phyloP scores from a whole-genome alignment of 2,888 invertebrate genomes.

The Pimpla rufipes region DNA sequence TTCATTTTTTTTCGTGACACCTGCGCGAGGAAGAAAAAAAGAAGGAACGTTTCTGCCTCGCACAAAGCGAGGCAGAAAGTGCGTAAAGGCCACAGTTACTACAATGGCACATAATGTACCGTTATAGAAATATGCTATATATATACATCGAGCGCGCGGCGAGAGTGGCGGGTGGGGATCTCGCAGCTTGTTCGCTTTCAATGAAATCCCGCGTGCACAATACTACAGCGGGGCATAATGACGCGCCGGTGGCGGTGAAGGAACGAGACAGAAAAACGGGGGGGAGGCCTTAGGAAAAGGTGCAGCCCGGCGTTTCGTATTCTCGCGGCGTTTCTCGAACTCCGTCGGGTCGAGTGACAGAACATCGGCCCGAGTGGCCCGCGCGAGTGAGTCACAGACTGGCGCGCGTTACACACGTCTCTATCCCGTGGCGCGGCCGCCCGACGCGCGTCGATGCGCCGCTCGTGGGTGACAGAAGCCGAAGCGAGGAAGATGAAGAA shows the following conservation, averaged over 20 bases:
- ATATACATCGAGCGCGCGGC: not conserved
- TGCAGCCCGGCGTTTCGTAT: slow-evolving; percentile 61
- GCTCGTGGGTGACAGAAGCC: slow-evolving; percentile 63
- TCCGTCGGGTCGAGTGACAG: slow-evolving; percentile 49
- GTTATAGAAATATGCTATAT: slow-evolving; percentile 53
- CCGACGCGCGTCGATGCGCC: slow-evolving; percentile 63
- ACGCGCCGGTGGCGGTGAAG: slow-evolving; percentile 26
- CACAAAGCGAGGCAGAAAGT: slow-evolving; percentile 22
- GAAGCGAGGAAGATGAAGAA: slow-evolving; percentile 52
- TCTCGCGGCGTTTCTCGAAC: slow-evolving; percentile 57
- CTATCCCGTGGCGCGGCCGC: slow-evolving; percentile 67
- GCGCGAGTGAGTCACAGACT: slow-evolving; percentile 64
- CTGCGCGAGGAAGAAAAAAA: slow-evolving; percentile 16
- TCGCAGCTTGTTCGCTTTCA: slow-evolving; percentile 53
- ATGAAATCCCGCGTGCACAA: slow-evolving; percentile 47
- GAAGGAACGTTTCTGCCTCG: slow-evolving; percentile 19
- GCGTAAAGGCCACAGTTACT: slow-evolving; percentile 49
- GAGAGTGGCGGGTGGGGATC: slow-evolving; percentile 18
- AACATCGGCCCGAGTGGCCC: no score
- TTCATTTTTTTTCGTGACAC: not conserved
- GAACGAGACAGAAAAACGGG: not conserved
- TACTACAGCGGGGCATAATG: no score
- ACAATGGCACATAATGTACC: slow-evolving; percentile 55
- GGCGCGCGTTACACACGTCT: slow-evolving; percentile 58
- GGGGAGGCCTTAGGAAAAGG: slow-evolving; percentile 42